These are phyloP conservation scores for Halcyon chelicuti DNA, from an alignment of 2,797 vertebrate species.

Conservation along the genomic window DNA sequence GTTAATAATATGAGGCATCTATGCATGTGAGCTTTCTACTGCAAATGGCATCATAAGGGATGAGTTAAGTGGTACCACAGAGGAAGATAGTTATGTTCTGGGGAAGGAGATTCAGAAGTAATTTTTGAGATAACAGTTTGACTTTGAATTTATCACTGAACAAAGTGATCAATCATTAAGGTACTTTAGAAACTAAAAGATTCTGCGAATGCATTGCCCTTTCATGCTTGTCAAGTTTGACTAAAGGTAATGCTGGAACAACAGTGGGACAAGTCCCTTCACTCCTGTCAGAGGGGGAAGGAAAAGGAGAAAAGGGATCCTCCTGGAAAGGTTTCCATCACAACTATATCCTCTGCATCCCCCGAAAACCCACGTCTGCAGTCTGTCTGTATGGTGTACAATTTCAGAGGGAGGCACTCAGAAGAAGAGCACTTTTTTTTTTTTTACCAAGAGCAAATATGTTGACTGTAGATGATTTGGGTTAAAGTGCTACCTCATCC, in stretches of 20 bases:
- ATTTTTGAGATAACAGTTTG: background rate
- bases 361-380: background rate
- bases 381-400: background rate
- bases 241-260: background rate
- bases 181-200: background rate
- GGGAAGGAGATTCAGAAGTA: background rate
- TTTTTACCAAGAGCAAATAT: background rate
- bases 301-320: background rate
- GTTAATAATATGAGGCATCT: background rate
- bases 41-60: background rate
- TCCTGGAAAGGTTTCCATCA: background rate
- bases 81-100: background rate
- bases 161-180: background rate
- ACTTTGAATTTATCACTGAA: conserved; percentile 17
- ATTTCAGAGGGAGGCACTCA: background rate
- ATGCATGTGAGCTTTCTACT: background rate
- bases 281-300: background rate
- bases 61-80: background rate
- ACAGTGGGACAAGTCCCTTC: background rate
- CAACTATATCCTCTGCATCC: fast-evolving
- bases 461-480: background rate
- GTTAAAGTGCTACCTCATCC: background rate
- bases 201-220: background rate
- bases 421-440: background rate
- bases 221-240: background rate